Conservation (phyloP, 2,113 vertebrate genomes). For the Ammodytes marinus region DNA sequence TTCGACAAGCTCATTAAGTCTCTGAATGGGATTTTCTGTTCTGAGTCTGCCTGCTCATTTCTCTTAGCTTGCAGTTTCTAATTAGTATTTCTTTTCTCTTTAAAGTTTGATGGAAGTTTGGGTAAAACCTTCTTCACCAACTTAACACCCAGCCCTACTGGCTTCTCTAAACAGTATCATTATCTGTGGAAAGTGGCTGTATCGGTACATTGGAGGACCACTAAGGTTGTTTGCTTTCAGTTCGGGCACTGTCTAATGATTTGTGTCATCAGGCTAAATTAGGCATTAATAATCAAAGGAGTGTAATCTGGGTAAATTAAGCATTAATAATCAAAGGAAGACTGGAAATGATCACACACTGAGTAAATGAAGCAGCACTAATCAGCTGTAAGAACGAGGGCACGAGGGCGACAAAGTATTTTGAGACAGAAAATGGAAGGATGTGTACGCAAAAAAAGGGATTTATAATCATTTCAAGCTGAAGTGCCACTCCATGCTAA, state of each 20-base stretch:
- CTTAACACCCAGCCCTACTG: constrained; percentile 62
- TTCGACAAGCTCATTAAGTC: constrained; percentile 86
- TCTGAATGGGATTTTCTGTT: constrained; percentile 83
- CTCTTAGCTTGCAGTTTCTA: constrained; percentile 83
- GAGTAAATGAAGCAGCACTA: constrained; percentile 80
- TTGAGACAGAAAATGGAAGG: constrained; percentile 63
- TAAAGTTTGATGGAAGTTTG: constrained; percentile 82
- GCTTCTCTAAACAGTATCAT: constrained; percentile 72
- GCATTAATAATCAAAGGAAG: constrained; percentile 85
- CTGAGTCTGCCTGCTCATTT: constrained; percentile 81
- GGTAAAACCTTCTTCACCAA: constrained; percentile 67
- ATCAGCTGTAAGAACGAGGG: constrained; percentile 70
- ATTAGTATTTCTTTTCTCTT: constrained; percentile 83
- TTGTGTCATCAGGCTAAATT: constrained; percentile 82
- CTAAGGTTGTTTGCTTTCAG: constrained; percentile 80
- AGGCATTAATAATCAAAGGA: constrained; percentile 85
- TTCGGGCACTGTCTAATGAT: constrained; percentile 78
- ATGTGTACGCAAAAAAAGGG: constrained; percentile 42
- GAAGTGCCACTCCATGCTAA: constrained; percentile 54
- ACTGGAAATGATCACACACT: constrained; percentile 80
- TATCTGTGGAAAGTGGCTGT: constrained; percentile 67
- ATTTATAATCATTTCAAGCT: constrained; percentile 60
- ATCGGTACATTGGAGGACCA: constrained; percentile 68
- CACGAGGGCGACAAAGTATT: constrained; percentile 61
- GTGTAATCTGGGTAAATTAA: constrained; percentile 86